These are phyloP conservation scores for Microcebus griseorufus DNA, from an alignment of 2,113 vertebrate species.

Conservation along the genomic window DNA sequence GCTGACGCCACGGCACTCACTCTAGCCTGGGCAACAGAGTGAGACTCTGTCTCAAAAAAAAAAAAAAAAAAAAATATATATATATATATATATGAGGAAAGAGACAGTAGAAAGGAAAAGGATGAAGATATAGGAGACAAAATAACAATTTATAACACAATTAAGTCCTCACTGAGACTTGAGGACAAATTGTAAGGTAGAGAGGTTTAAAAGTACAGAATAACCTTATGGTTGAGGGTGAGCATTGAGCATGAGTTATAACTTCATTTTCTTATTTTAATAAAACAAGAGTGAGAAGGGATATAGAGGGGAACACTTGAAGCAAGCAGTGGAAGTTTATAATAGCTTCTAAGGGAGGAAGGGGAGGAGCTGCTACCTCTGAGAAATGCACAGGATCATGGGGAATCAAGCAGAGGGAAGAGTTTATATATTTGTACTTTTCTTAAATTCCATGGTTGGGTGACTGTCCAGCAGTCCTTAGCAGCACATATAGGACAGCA, in stretches of 20 bases:
- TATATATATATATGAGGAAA: neutral
- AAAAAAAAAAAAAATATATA: no score
- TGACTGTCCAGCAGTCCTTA: neutral
- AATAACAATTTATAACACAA: neutral
- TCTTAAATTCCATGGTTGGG: neutral
- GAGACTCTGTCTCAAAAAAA: no score
- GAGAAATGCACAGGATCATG: neutral
- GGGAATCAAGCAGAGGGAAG: neutral
- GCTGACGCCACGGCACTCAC: no score
- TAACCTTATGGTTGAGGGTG: neutral
- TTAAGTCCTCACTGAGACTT: neutral
- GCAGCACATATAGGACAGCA: neutral
- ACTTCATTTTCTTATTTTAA: neutral
- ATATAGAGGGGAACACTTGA: neutral
- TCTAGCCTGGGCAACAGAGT: no score
- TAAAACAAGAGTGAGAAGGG: neutral
- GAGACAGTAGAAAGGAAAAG: neutral
- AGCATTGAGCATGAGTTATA: neutral
- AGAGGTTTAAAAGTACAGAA: neutral
- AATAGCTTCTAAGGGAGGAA: neutral
- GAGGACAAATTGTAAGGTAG: neutral
- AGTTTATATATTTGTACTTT: neutral
- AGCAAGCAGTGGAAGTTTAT: neutral
- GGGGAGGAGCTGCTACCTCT: neutral
- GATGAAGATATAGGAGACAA: neutral